These are phyloP conservation scores for Tribolium madens DNA, from an alignment of 1,140 invertebrate species.

Conservation along the genomic window DNA sequence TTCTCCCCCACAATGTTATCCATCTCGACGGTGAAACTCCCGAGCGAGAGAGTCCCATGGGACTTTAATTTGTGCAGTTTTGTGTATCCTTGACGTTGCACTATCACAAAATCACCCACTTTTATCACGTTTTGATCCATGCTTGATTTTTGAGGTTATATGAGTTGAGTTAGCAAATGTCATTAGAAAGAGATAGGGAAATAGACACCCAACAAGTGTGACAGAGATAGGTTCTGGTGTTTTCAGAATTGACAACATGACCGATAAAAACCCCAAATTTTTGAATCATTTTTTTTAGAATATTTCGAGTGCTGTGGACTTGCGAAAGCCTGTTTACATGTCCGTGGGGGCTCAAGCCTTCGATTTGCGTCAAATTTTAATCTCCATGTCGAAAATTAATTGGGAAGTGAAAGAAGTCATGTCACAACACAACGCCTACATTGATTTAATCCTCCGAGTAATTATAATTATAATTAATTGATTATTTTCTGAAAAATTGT, in stretches of 20 bases:
- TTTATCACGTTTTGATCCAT: constrained; percentile 66
- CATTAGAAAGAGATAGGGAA: not conserved
- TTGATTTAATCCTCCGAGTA: constrained; percentile 78
- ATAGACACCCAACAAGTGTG: not conserved
- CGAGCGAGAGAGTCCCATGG: constrained; percentile 73
- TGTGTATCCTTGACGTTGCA: constrained; percentile 80
- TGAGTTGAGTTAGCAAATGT: not conserved
- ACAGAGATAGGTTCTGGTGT: not conserved
- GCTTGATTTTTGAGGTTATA: constrained; percentile 17
- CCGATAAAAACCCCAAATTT: not conserved
- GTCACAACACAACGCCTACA: constrained; percentile 93
- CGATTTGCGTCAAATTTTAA: constrained; percentile 82
- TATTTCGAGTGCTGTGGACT: constrained; percentile 76
- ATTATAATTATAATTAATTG: constrained; percentile 35
- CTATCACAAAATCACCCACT: constrained; percentile 78
- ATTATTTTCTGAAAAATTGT: not conserved
- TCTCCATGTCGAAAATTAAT: constrained; percentile 90
- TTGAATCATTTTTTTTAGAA: constrained; percentile 68
- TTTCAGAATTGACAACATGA: not conserved
- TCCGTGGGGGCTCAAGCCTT: constrained; percentile 83
- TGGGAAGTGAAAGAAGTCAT: constrained; percentile 98
- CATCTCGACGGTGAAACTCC: constrained; percentile 80
- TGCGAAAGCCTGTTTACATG: constrained; percentile 88
- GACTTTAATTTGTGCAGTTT: constrained; percentile 80
- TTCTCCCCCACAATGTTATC: constrained; percentile 77